Conservation (phyloP, 37 sponge, comb jelly and placozoan species). For the Chondrilla cf. caribensis region DNA sequence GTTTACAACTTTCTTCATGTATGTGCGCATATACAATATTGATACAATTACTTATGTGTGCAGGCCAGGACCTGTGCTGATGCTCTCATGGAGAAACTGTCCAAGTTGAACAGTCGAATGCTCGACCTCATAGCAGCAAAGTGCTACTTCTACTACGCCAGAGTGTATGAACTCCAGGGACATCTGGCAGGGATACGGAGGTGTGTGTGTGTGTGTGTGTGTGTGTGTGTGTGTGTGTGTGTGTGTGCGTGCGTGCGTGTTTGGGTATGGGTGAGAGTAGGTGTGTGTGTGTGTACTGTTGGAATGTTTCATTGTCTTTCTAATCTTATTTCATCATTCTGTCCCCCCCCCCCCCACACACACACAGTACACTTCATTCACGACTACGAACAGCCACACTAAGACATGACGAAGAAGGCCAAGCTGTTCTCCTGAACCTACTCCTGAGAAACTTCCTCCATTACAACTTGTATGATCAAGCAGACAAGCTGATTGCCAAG, state of each 20-base stretch:
- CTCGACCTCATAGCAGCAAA: slow-evolving; percentile 80
- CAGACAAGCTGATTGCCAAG: slow-evolving; percentile 89
- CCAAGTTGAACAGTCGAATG: slow-evolving; percentile 60
- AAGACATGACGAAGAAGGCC: slow-evolving; percentile 79
- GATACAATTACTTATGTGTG: not conserved
- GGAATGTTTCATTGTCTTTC: too few relatives aligned
- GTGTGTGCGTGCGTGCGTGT: too few relatives aligned
- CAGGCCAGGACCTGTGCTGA: slow-evolving; percentile 78
- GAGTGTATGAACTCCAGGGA: slow-evolving; percentile 81
- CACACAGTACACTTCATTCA: slow-evolving; percentile 69
- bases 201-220: slow-evolving; percentile 23
- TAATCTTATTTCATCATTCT: too few relatives aligned
- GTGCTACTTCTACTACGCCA: slow-evolving; percentile 90
- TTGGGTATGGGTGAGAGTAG: too few relatives aligned
- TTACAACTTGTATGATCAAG: slow-evolving; percentile 95
- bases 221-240: slow-evolving; percentile 18
- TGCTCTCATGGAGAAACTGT: slow-evolving; percentile 62
- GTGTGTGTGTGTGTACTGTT: not conserved
- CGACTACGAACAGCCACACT: slow-evolving; percentile 91
- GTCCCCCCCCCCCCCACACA: too few relatives aligned
- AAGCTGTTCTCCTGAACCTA: slow-evolving; percentile 88
- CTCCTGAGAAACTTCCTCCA: slow-evolving; percentile 93
- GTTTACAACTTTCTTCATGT: too few relatives aligned
- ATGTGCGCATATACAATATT: too few relatives aligned
- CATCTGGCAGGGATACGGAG: slow-evolving; percentile 76